Conservation (phyloP, 2,113 vertebrate species). For the Plecotus auritus region DNA sequence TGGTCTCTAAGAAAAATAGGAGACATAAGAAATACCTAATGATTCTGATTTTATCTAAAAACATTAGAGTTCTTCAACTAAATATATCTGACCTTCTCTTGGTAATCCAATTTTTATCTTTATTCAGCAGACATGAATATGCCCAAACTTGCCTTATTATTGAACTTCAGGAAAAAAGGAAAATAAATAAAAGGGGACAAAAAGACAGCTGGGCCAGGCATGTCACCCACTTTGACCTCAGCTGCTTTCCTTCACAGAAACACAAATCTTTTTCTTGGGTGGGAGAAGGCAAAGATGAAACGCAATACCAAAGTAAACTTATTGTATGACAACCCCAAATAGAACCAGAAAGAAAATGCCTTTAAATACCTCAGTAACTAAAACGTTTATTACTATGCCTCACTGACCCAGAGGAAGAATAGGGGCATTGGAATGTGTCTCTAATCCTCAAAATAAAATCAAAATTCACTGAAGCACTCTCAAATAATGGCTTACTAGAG, state of each 20-base stretch:
- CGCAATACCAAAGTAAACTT: not conserved
- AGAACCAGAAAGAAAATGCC: not conserved
- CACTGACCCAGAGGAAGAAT: not conserved
- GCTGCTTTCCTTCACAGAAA: not conserved
- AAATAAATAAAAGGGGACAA: not conserved
- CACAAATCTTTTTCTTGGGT: not conserved
- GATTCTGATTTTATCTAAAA: slow-evolving; percentile 12
- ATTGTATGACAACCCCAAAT: not conserved
- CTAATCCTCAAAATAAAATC: slow-evolving; percentile 61
- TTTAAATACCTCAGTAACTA: slow-evolving; percentile 49
- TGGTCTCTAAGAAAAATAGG: not conserved
- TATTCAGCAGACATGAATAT: not conserved
- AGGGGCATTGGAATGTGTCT: slow-evolving; percentile 57
- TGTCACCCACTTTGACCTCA: not conserved
- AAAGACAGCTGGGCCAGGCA: not conserved
- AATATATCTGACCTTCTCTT: not conserved
- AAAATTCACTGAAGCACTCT: slow-evolving; percentile 40
- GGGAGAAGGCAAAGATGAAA: not conserved
- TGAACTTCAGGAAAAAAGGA: not conserved
- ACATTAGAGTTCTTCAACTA: not conserved
- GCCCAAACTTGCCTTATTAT: not conserved
- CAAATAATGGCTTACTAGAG: slow-evolving; percentile 64
- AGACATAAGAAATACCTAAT: not conserved
- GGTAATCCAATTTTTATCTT: not conserved
- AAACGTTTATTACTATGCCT: slow-evolving; percentile 35